Base-by-base conservation (phyloP, 2,888 invertebrate species). In the Brenthis hecate region DNA sequence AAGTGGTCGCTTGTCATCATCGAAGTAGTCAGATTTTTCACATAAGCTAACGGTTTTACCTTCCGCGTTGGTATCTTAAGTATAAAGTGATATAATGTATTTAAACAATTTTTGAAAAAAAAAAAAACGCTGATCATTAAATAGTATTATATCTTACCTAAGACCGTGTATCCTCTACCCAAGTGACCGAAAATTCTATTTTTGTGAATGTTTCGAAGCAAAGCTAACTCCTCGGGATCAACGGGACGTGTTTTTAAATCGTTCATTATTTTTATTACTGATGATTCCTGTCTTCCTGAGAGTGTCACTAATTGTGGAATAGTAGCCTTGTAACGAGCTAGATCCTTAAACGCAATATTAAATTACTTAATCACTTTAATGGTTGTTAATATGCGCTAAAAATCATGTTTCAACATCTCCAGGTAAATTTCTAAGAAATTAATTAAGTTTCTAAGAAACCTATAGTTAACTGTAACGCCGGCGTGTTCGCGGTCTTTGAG, bases 1-100 rank as follows among this genome's bases (percentile, higher is more conserved):
- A 8, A 96, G 84, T 0, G 95, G 95, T 0, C 93, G 81, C 43
- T 79, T 77, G 0, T 74, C 81, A 8, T 82, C 80, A 53, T 88
- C 85, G 47, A 79, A 86, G 70, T 87, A 85, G 13, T 80, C 79
- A 2, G 72, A 70, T 13, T 80, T 81, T 67, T 88, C 85, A 13
- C 69, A 53, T 1, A 89, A 68, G 28, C 77, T 76, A 0, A 85
- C 75, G 0, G 86, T 88, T 62, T 86, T 74, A 0, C 81, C 69
- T 2, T 84, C 73, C 16, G 76, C 74, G 36, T 85, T 76, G 0
- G 81, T 84, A 62, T 80, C 87, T 88, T 16, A 58, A 56, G 23
- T 56, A 51, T 23, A 64, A 23, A 28, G 28, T 8, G 8, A 36
- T 36, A 8, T 36, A 36, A 36, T 8, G 8, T 8, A 8, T 36